These are phyloP conservation scores for Heterocephalus glaber DNA, from an alignment of 2,113 vertebrate genomes.

Conservation along the genomic window DNA sequence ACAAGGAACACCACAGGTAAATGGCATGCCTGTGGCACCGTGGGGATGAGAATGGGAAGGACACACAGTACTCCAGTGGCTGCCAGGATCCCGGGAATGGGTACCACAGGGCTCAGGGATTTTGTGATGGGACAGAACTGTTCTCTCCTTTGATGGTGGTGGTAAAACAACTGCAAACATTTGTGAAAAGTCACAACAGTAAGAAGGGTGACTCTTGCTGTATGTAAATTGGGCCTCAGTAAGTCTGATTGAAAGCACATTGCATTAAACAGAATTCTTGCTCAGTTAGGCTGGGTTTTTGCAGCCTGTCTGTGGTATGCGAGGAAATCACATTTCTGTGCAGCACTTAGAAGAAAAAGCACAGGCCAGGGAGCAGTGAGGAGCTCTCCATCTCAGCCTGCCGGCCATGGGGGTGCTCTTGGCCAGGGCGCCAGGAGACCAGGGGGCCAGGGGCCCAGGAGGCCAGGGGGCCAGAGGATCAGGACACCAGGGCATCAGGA, in stretches of 20 bases:
- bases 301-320: neutral
- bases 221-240: neutral
- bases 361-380: neutral
- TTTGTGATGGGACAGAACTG: neutral
- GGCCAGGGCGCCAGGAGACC: neutral
- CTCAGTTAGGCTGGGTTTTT: neutral
- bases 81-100: neutral
- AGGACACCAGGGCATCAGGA: neutral
- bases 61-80: too few relatives aligned
- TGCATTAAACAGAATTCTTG: neutral
- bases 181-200: neutral
- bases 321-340: neutral
- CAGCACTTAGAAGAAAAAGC: neutral
- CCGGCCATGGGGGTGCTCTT: neutral
- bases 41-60: too few relatives aligned
- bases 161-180: neutral
- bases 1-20: neutral
- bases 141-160: neutral
- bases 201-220: neutral
- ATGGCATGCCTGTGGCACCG: too few relatives aligned
- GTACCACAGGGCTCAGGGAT: accelerated
- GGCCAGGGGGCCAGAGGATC: neutral
- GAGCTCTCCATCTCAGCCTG: neutral
- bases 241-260: neutral
- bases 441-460: neutral